phyloP scores from a whole-genome alignment of 2,888 invertebrate species.

The Teinopalpus imperialis region DNA sequence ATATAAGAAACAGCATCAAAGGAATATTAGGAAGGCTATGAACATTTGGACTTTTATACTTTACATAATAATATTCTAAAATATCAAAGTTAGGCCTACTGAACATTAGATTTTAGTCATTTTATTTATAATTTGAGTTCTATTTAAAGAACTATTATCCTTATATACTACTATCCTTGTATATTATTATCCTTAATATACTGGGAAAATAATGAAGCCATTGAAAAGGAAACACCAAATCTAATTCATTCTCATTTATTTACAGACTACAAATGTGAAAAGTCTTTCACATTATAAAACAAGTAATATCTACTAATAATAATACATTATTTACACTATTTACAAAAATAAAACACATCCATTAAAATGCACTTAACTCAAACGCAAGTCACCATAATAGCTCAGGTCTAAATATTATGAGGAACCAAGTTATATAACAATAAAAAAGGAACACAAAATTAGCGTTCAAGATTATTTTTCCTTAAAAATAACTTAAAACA shows the following conservation, averaged over 20 bases:
- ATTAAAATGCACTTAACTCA: constrained; percentile 57
- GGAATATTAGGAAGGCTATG: too few species aligned
- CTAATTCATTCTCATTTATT: constrained; percentile 77
- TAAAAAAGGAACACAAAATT: constrained; percentile 41
- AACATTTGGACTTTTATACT: too few species aligned
- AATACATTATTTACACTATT: constrained; percentile 60
- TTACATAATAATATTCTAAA: too few species aligned
- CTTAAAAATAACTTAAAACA: constrained; percentile 51
- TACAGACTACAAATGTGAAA: constrained; percentile 74
- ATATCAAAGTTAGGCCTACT: too few species aligned
- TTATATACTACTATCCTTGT: too few species aligned
- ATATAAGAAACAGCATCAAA: too few species aligned
- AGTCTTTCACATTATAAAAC: constrained; percentile 77
- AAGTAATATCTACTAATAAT: constrained; percentile 48
- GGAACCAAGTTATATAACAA: constrained; percentile 44
- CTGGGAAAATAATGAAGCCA: too few species aligned
- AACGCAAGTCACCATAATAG: constrained; percentile 28
- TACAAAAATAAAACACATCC: constrained; percentile 48
- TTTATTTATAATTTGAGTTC: too few species aligned
- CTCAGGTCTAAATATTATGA: constrained; percentile 33
- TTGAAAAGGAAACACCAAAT: constrained; percentile 40
- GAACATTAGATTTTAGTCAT: too few species aligned
- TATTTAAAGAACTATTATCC: too few species aligned
- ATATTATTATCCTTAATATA: too few species aligned
- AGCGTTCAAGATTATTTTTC: constrained; percentile 35